phyloP scores from a whole-genome alignment of 1,140 invertebrate species.

The Drosophila repleta region DNA sequence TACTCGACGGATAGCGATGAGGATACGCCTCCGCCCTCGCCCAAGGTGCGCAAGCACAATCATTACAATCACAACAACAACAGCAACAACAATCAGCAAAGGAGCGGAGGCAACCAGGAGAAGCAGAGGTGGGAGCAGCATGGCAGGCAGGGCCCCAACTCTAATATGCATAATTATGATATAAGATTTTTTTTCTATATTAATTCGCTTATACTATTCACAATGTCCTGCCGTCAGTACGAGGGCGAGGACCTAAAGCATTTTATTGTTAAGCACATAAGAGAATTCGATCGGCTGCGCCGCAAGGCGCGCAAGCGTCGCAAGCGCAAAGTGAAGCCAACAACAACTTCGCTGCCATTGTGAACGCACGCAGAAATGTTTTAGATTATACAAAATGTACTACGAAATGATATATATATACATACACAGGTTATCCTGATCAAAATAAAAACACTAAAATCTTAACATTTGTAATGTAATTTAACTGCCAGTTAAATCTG shows the following conservation, averaged over 20 bases:
- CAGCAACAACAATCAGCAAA: neutral
- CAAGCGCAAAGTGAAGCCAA: slow-evolving; percentile 46
- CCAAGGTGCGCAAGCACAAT: slow-evolving; percentile 65
- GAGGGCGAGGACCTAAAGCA: slow-evolving; percentile 74
- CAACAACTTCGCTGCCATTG: slow-evolving; percentile 27
- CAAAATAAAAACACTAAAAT: slow-evolving; percentile 13
- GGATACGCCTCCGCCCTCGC: slow-evolving; percentile 14
- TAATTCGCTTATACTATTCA: slow-evolving; percentile 78
- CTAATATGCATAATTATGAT: slow-evolving; percentile 59
- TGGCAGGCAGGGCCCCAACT: slow-evolving; percentile 23
- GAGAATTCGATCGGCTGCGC: slow-evolving; percentile 72
- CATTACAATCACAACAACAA: slow-evolving; percentile 37
- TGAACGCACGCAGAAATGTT: neutral
- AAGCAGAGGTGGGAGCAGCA: slow-evolving; percentile 2
- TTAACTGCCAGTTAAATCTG: no score
- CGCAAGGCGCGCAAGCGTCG: slow-evolving; percentile 74
- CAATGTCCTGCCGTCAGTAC: slow-evolving; percentile 67
- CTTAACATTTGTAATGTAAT: no score
- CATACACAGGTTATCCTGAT: slow-evolving; percentile 8
- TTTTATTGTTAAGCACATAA: slow-evolving; percentile 69
- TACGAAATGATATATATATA: slow-evolving; percentile 49
- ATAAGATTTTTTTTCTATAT: slow-evolving; percentile 82
- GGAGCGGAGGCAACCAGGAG: neutral
- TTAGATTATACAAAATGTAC: slow-evolving; percentile 53
- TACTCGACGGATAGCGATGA: slow-evolving; percentile 14